A percentile compares a stretch with the other conserved stretches of the same genome.
Evolutionary conservation across 92 coral and sea anemone species (phyloP).

Genomic region (Epizoanthus stellaris): DNA sequence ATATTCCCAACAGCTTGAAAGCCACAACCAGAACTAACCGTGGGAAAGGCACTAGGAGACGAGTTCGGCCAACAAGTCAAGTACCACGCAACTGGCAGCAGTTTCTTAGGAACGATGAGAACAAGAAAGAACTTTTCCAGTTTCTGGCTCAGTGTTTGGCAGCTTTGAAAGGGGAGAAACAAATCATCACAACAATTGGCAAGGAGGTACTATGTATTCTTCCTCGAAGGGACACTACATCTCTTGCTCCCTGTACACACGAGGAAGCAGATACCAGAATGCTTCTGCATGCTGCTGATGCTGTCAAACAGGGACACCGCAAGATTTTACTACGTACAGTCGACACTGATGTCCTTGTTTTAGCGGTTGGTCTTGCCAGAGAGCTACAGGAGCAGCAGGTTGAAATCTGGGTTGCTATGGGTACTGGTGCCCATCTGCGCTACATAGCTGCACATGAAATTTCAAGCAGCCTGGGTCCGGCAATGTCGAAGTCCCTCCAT

Average conservation of each 20-base stretch:
- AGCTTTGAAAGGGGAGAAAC: background rate
- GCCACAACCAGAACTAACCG: constrained; percentile 55
- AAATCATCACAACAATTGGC: constrained; percentile 28
- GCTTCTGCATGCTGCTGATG: constrained; percentile 56
- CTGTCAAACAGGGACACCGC: constrained; percentile 41
- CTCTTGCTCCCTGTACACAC: constrained; percentile 20
- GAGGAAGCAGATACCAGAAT: constrained; percentile 67
- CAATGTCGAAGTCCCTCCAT: constrained; percentile 52
- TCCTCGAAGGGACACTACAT: too few relatives aligned
- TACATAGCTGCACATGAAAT: constrained; percentile 57
- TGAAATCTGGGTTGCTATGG: constrained; percentile 67
- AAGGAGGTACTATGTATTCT: constrained; percentile 31
- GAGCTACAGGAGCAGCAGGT: constrained; percentile 10
- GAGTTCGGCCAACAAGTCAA: constrained; percentile 44
- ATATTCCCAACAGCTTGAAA: constrained; percentile 58
- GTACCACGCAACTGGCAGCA: constrained; percentile 49
- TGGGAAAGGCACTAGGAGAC: constrained; percentile 52
- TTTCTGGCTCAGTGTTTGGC: background rate
- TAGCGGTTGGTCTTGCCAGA: constrained; percentile 28
- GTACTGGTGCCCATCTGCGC: constrained; percentile 45
- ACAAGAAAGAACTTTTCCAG: background rate
- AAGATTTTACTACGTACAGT: constrained; percentile 57
- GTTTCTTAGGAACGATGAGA: constrained; percentile 25
- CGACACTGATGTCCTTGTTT: constrained; percentile 67
- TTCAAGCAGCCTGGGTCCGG: constrained; percentile 47